Evolutionary conservation across 2,797 vertebrate species (phyloP).

Genomic region (Mallotus villosus): DNA sequence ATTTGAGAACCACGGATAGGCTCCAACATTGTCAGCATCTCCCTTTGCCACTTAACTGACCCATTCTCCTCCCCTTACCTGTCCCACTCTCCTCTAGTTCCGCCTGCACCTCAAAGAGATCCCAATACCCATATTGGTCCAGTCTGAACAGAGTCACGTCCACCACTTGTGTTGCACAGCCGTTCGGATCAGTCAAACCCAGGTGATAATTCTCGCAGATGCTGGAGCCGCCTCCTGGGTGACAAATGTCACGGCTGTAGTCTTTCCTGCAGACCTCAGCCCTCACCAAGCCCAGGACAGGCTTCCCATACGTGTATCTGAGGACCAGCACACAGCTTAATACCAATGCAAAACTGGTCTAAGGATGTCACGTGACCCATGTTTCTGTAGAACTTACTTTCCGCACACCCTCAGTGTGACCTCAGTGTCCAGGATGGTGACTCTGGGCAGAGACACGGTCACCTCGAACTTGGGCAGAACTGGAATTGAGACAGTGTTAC

Average conservation of each 20-base stretch:
- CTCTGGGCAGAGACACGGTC: constrained; percentile 63
- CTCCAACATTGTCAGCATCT: too few species aligned
- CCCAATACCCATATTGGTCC: constrained; percentile 32
- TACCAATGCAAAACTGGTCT: too few species aligned
- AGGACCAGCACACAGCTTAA: neutral
- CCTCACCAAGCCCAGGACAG: constrained; percentile 64
- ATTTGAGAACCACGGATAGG: too few species aligned
- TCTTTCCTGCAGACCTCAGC: constrained; percentile 51
- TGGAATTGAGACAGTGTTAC: constrained; percentile 37
- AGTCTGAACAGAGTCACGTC: constrained; percentile 55
- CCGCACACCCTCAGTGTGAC: constrained; percentile 72
- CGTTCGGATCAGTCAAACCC: constrained; percentile 65
- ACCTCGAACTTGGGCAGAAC: constrained; percentile 81
- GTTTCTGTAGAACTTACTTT: constrained; percentile 70
- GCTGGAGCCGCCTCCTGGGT: neutral
- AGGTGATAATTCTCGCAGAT: constrained; percentile 56
- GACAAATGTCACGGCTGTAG: too few species aligned
- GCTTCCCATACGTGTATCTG: constrained; percentile 78
- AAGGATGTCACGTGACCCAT: too few species aligned
- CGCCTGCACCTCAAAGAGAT: constrained; percentile 57
- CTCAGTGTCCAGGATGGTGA: constrained; percentile 66
- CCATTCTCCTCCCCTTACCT: constrained; percentile 56
- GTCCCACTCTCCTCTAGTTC: constrained; percentile 75
- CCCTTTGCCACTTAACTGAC: too few species aligned
- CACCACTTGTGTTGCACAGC: constrained; percentile 68